Conservation (phyloP, 1,140 invertebrate genomes). For the Propsilocerus akamusi region DNA sequence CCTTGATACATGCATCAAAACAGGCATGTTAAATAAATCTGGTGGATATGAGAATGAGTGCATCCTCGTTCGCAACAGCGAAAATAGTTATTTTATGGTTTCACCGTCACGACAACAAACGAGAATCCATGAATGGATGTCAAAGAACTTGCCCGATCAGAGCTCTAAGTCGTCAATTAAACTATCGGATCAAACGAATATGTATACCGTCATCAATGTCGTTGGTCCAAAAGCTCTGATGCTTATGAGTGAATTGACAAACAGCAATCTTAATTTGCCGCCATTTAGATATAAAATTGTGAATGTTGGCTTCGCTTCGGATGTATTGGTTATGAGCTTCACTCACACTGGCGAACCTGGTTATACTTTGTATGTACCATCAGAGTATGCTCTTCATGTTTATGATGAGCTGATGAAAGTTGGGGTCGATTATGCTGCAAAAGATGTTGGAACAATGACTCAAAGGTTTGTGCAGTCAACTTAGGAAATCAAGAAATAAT, state of each 20-base stretch:
- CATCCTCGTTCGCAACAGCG: conserved; percentile 46
- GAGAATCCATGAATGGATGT: conserved; percentile 53
- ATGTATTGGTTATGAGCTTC: conserved; percentile 59
- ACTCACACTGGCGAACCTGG: conserved; percentile 71
- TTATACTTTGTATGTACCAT: conserved; percentile 63
- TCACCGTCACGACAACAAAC: conserved; percentile 68
- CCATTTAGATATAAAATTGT: conserved; percentile 61
- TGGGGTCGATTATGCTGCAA: conserved; percentile 42
- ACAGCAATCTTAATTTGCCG: conserved; percentile 43
- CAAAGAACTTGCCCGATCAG: conserved; percentile 39
- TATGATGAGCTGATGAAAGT: conserved; percentile 50
- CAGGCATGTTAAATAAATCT: conserved; percentile 61
- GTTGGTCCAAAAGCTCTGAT: conserved; percentile 60
- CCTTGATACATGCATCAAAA: conserved; percentile 52
- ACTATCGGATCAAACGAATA: conserved; percentile 57
- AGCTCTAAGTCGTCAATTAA: conserved; percentile 35
- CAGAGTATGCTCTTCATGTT: conserved; percentile 60
- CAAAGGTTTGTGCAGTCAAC: no score
- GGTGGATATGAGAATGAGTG: conserved; percentile 71
- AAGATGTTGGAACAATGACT: conserved; percentile 55
- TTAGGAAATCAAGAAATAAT: no score
- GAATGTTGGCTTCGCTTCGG: conserved; percentile 55
- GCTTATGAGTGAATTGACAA: conserved; percentile 53
- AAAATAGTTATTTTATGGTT: conserved; percentile 67
- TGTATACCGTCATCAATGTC: conserved; percentile 69